These are phyloP conservation scores for Liposcelis brunnea DNA, from an alignment of 2,888 invertebrate species.

Conservation along the genomic window DNA sequence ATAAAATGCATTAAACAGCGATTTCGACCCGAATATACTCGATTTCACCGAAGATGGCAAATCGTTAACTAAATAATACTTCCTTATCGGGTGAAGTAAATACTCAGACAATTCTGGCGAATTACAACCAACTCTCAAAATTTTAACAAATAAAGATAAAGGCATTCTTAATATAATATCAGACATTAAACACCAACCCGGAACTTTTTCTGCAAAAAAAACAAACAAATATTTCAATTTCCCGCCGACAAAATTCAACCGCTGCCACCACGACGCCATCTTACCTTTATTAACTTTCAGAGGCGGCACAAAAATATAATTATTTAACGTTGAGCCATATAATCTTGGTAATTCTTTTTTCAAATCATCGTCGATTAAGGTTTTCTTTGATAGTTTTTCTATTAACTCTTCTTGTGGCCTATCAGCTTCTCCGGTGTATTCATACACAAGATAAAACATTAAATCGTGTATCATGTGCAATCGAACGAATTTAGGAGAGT, in stretches of 20 bases:
- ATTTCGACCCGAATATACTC: conserved; percentile 30
- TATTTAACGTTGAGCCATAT: conserved; percentile 35
- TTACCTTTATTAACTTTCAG: conserved; percentile 36
- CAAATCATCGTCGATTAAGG: conserved; percentile 25
- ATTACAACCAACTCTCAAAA: conserved; percentile 39
- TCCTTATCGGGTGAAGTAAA: conserved; percentile 43
- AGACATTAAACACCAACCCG: conserved; percentile 1
- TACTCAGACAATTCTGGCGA: conserved; percentile 38
- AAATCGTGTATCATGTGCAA: conserved; percentile 48
- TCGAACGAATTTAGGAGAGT: conserved; percentile 46
- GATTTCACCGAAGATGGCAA: conserved; percentile 35
- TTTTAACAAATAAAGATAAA: conserved; percentile 35
- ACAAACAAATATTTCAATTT: conserved; percentile 3
- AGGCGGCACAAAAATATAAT: conserved; percentile 58
- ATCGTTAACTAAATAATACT: conserved; percentile 42
- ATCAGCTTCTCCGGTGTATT: conserved; percentile 27
- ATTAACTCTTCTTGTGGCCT: conserved; percentile 20
- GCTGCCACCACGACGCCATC: conserved; percentile 2
- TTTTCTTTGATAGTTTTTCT: conserved; percentile 20
- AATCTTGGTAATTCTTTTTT: conserved; percentile 29
- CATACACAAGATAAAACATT: conserved; percentile 49
- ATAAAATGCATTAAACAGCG: conserved; percentile 24
- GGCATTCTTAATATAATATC: neutral
- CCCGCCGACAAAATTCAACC: neutral
- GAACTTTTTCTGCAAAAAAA: conserved; percentile 9